Base-by-base conservation (phyloP, 2,888 invertebrate genomes). In the Epirrhoe tristata region DNA sequence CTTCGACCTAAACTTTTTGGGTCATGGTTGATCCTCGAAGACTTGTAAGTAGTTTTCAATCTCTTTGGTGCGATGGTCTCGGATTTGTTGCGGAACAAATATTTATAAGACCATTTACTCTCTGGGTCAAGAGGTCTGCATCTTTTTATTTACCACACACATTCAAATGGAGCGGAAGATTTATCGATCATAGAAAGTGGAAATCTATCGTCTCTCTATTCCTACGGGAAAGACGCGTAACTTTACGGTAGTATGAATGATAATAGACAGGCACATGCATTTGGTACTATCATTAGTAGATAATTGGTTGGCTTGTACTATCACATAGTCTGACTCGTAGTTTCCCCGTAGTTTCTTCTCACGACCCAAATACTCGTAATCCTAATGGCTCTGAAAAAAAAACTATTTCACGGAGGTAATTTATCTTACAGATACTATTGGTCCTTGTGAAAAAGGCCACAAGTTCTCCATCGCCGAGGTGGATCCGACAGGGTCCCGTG, bases 381-480 rank as follows among this genome's bases (percentile, higher is more conserved):
- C 24, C 24, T 2, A 24, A 24, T 2, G 1, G 24, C 24, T 3
- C 3, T 24, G 24, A 24, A 24, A n/a, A n/a, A n/a, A n/a, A n/a
- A 24, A 24, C 24, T 1, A 2, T 24, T 24, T 24, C 24, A 24
- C 24, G 24, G 24, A 24, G 24, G 24, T 43, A 10, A 10, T 10
- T 43, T 34, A n/a, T n/a, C 48, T 58, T 86, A 10, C 87, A 97
- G 97, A 96, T 75, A 94, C 96, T 0, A 89, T 95, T 0, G 97
- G 97, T 0, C 97, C 97, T 0, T 97, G 97, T 81, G 93, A 94
- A 0, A 92, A 94, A 66, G 97, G 97, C 0, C 97, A 97, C 81
- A 93, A 95, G 48, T 97, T 96, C 81, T 81, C 90, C 0, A 87
- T 92, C 60, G 91, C 95, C 12, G 90, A 96, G 59, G 87, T 93